These are phyloP conservation scores for Leptocoma aspasia DNA, from an alignment of 2,113 vertebrate genomes.

Conservation along the genomic window DNA sequence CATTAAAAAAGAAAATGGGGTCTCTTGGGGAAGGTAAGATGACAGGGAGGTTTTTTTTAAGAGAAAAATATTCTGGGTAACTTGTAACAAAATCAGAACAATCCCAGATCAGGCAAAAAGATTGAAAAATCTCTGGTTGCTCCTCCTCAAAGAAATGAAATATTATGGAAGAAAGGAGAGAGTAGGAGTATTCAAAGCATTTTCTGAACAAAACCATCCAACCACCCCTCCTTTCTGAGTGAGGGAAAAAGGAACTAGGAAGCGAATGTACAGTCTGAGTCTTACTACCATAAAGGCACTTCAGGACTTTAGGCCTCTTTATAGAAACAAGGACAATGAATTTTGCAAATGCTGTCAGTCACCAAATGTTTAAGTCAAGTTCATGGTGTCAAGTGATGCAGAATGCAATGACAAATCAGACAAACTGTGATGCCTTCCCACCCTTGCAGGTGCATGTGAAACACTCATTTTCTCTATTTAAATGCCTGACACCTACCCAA, in stretches of 20 bases:
- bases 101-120: not conserved
- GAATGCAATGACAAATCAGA: not conserved
- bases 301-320: rapidly evolving
- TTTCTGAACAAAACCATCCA: not conserved
- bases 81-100: not conserved
- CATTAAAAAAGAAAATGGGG: not conserved
- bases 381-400: not conserved
- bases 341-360: not conserved
- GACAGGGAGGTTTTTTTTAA: not conserved
- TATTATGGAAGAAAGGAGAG: not conserved
- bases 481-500: not conserved
- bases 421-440: not conserved
- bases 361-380: not conserved
- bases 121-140: not conserved
- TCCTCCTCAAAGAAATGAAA: not conserved
- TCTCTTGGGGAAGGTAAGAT: not conserved
- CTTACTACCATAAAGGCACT: not conserved
- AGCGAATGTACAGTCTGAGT: rapidly evolving
- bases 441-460: not conserved
- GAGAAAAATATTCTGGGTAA: not conserved
- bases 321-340: not conserved
- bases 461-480: not conserved
- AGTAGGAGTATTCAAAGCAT: not conserved
- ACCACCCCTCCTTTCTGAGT: not conserved
- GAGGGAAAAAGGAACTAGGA: not conserved